Percentiles rank a stretch among this genome's conserved stretches.
Evolutionary conservation across 2,113 vertebrate genomes (phyloP).

Genomic region (Nesospiza acunhae): DNA sequence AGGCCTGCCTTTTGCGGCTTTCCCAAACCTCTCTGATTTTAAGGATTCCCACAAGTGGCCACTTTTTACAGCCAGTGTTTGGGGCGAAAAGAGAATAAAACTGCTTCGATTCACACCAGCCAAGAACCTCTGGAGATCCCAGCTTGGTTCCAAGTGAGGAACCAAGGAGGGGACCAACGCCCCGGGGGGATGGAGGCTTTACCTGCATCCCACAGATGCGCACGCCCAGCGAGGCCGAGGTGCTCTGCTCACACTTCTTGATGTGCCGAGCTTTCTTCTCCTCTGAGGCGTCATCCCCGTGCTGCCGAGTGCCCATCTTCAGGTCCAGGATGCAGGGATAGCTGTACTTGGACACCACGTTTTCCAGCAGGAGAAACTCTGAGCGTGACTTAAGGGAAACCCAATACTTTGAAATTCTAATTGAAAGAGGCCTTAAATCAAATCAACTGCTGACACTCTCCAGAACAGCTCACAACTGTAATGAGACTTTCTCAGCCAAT

Average conservation of each 20-base stretch:
- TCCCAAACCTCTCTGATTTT: background rate
- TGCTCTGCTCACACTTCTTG: slow-evolving; percentile 78
- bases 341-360: slow-evolving; percentile 76
- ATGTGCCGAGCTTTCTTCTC: slow-evolving; percentile 81
- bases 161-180: background rate
- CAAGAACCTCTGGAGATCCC: background rate
- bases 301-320: slow-evolving; percentile 83
- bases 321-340: slow-evolving; percentile 79
- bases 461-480: slow-evolving; percentile 15
- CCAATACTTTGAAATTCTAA: background rate
- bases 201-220: slow-evolving; percentile 82
- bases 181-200: rapidly evolving
- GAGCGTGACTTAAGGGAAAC: slow-evolving; percentile 43
- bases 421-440: slow-evolving; percentile 28
- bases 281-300: slow-evolving; percentile 75
- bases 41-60: background rate
- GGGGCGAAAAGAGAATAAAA: background rate
- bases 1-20: background rate
- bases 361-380: slow-evolving; percentile 80
- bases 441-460: slow-evolving; percentile 29
- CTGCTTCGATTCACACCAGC: rapidly evolving
- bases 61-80: rapidly evolving
- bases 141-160: background rate
- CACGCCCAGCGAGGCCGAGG: slow-evolving; percentile 73
- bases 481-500: slow-evolving; percentile 40